Base-by-base conservation (phyloP, 2,888 invertebrate genomes). In the Athrips mouffetella region DNA sequence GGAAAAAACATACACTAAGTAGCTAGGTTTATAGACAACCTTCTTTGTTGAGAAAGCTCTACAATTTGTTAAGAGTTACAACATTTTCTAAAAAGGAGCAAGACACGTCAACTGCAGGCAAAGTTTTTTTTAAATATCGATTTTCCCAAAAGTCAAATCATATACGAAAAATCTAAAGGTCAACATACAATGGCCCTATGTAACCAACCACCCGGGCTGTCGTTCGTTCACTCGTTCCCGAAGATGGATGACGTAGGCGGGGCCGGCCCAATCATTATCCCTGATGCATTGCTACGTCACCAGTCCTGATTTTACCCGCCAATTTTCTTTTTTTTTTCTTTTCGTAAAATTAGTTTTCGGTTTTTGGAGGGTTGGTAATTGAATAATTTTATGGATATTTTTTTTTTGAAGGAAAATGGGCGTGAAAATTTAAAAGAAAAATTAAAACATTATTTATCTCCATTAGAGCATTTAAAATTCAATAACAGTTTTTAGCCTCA, bases 261-360 rank as follows among this genome's bases (percentile, higher is more conserved):
- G 85, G 88, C 85, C 73, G 78, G 83, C 85, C 85, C 84, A 84
- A 87, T 87, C 88, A 85, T 87, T 88, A 87, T 82, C 81, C 80
- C 70, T 87, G 87, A 87, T 84, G 86, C 85, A 87, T 86, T 76
- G 80, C 58, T 75, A 84, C 84, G 80, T 82, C 84, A 83, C 80
- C 80, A 79, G 58, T 67, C 70, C 59, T 67, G 72, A 72, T 73
- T 72, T 71, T 59, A 20, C 30, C 27, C 10, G 60, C 54, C 60
- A 63, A 52, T 50, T 52, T 57, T 58, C 57, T 72, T 76, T 67
- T 64, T 75, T 74, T 52, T 57, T 58, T 57, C 71, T 76, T 67
- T 64, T 75, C 74, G 59, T 69, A 73, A 70, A 63, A 69, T 64
- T 73, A 60, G 50, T 46, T 48, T 47, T 44, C n/a, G 4, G 18